Evolutionary conservation across 2,113 vertebrate species (phyloP).

Genomic region (Manacus vitellinus): DNA sequence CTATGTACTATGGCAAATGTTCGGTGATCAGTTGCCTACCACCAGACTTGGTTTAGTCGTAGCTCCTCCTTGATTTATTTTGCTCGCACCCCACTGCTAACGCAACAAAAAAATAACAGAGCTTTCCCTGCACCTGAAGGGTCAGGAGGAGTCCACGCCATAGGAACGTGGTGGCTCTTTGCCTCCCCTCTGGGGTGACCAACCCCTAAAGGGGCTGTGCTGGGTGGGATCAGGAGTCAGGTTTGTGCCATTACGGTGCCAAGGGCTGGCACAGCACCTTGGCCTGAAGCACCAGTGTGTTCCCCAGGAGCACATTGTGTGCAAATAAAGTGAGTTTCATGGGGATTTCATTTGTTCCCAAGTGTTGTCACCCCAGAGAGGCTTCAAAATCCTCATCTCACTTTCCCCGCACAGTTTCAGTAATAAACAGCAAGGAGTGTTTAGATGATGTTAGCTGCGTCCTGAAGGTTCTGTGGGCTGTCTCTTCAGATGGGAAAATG

Average conservation of each 20-base stretch:
- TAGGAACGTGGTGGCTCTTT: not conserved
- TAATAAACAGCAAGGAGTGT: not conserved
- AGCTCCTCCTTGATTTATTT: not conserved
- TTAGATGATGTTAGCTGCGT: not conserved
- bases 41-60: not conserved
- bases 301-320: not conserved
- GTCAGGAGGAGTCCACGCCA: fast-evolving
- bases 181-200: not conserved
- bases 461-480: not conserved
- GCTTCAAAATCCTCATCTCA: not conserved
- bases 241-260: fast-evolving
- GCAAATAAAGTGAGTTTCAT: not conserved
- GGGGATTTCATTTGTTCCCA: not conserved
- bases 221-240: fast-evolving
- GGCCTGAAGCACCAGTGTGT: fast-evolving
- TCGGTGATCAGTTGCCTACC: not conserved
- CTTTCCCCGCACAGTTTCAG: not conserved
- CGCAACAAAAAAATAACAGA: not conserved
- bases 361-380: not conserved
- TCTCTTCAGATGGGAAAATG: not conserved
- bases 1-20: not conserved
- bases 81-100: not conserved
- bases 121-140: not conserved
- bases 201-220: not conserved
- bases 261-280: not conserved